A percentile compares a stretch with the other conserved stretches of the same genome.
Evolutionary conservation across 1,140 invertebrate genomes (phyloP).

Genomic region (Trichonephila clavata): DNA sequence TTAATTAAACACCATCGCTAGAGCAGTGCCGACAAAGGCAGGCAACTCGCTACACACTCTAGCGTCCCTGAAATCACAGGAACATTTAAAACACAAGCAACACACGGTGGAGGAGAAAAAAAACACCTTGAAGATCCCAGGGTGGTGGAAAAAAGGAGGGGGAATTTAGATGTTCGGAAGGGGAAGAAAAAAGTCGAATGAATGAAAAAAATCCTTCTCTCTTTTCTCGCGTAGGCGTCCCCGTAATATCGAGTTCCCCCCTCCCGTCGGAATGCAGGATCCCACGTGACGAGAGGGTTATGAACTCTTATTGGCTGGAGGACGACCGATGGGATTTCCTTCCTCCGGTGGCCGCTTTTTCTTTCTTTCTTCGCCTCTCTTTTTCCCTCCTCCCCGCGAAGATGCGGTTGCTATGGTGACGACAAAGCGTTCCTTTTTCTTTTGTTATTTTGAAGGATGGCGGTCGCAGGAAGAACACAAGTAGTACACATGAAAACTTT

Average conservation of each 20-base stretch:
- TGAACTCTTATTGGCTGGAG: conserved; percentile 72
- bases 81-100: conserved; percentile 45
- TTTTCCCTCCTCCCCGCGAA: neutral
- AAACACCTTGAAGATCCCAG: conserved; percentile 6
- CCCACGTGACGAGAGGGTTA: conserved; percentile 74
- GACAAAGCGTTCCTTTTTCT: neutral
- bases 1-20: conserved; percentile 22
- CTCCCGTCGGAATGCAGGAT: conserved; percentile 67
- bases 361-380: neutral
- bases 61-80: conserved; percentile 58
- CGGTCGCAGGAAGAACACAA: neutral
- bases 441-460: neutral
- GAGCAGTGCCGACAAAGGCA: conserved; percentile 14
- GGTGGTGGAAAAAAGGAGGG: neutral
- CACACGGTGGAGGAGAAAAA: conserved; percentile 24
- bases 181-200: neutral
- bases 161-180: neutral
- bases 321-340: conserved; percentile 68
- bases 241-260: conserved; percentile 66
- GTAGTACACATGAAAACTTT: too few species aligned
- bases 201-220: conserved; percentile 13
- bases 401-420: conserved; percentile 56
- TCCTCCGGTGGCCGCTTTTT: conserved; percentile 20
- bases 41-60: neutral
- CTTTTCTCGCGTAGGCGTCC: conserved; percentile 62